These are phyloP conservation scores for Aythya baeri DNA, from an alignment of 2,113 vertebrate species.

Conservation along the genomic window DNA sequence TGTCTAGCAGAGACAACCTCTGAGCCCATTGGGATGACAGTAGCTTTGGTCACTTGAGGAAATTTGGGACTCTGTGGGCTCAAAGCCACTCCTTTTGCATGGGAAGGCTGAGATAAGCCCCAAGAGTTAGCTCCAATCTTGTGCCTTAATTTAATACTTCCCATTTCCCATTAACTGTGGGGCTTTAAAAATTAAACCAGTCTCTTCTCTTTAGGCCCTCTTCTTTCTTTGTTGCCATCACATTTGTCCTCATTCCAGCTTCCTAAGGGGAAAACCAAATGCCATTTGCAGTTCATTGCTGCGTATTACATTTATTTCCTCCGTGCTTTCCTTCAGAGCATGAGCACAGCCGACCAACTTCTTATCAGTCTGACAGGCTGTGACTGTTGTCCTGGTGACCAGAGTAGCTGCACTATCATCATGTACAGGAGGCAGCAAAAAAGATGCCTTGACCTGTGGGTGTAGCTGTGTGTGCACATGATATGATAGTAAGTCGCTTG, in stretches of 20 bases:
- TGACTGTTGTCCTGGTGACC: constrained; percentile 37
- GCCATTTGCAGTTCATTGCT: constrained; percentile 15
- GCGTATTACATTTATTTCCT: neutral
- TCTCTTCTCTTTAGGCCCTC: neutral
- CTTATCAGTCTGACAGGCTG: constrained; percentile 47
- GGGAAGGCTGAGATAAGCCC: neutral
- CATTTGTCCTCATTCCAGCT: neutral
- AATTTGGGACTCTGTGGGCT: neutral
- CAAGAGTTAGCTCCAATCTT: rapidly evolving
- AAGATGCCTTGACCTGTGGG: neutral
- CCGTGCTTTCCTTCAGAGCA: neutral
- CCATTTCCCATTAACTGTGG: neutral
- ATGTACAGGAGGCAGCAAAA: neutral
- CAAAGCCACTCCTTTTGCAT: neutral
- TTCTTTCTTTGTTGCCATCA: neutral
- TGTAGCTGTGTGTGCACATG: neutral
- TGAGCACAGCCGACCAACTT: neutral
- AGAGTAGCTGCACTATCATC: neutral
- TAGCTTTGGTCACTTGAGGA: neutral
- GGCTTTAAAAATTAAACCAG: neutral
- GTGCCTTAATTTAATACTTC: neutral
- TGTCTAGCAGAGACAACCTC: neutral
- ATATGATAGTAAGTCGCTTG: neutral
- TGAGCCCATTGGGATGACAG: neutral
- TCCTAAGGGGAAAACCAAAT: neutral